These are phyloP conservation scores for Caenorhabditis latens DNA, from an alignment of 1,140 invertebrate species.

Conservation along the genomic window DNA sequence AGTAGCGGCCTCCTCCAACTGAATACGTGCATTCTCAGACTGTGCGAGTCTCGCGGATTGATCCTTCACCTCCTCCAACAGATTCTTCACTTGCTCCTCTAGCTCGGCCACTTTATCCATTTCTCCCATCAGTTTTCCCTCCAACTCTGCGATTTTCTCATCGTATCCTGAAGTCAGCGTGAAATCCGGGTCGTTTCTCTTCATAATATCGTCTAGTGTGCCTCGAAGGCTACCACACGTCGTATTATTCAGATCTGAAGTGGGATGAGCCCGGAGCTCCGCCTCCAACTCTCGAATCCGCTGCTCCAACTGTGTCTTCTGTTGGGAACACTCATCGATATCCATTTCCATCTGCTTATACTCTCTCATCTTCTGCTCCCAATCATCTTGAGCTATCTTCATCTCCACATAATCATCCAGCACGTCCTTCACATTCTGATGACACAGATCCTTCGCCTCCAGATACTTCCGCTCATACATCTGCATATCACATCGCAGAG, in stretches of 20 bases:
- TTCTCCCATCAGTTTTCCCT: not conserved
- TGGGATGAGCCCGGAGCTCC: no score
- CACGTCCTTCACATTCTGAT: conserved; percentile 3
- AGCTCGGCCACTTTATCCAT: conserved; percentile 11
- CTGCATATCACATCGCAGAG: conserved; percentile 7
- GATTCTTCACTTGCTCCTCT: not conserved
- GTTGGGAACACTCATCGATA: not conserved
- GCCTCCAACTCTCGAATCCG: conserved; percentile 9
- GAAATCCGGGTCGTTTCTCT: conserved; percentile 34
- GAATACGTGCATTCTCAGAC: not conserved
- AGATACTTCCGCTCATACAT: conserved; percentile 23
- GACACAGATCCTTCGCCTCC: conserved; percentile 4
- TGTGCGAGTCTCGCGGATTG: not conserved
- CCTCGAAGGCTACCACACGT: not conserved
- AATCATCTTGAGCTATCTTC: not conserved
- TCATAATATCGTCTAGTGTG: conserved; percentile 30
- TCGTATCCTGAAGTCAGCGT: conserved; percentile 22
- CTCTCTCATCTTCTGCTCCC: not conserved
- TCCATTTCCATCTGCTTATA: not conserved
- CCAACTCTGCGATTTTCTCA: not conserved
- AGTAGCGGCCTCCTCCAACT: not conserved
- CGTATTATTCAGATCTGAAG: conserved; percentile 22
- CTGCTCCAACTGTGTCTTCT: not conserved
- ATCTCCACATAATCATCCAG: conserved; percentile 9
- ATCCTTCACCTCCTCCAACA: not conserved